Conservation (phyloP, 2,113 vertebrate species). For the Podilymbus podiceps region DNA sequence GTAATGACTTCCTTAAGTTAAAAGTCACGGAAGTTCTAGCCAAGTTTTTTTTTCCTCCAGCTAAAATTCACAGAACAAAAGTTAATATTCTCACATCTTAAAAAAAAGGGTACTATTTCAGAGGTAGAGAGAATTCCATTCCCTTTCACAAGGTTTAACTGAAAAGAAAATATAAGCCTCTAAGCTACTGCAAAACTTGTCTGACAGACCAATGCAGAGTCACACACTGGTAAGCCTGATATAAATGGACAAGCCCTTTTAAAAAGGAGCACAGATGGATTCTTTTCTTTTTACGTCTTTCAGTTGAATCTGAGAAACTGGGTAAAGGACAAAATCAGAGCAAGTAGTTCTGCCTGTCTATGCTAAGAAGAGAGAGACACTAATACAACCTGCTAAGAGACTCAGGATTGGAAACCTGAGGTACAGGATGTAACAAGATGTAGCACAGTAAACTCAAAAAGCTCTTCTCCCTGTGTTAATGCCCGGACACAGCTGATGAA, state of each 20-base stretch:
- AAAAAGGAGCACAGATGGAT: neutral
- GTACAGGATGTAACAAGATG: neutral
- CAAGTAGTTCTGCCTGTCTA: neutral
- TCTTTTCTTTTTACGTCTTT: neutral
- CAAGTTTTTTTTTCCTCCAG: neutral
- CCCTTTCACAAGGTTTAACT: neutral
- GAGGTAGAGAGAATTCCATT: neutral
- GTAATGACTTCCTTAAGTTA: neutral
- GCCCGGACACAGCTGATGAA: neutral
- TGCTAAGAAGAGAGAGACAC: neutral
- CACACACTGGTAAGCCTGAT: neutral
- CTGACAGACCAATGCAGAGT: neutral
- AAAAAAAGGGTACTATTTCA: neutral
- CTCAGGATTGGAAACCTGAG: neutral
- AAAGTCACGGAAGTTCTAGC: neutral
- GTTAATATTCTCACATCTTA: neutral
- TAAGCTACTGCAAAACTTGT: neutral
- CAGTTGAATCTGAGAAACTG: neutral
- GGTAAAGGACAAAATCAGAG: neutral
- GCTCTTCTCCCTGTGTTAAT: neutral
- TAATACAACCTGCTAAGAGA: neutral
- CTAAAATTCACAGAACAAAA: neutral
- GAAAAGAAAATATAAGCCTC: neutral
- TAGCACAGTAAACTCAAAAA: neutral
- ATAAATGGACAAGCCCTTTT: neutral